phyloP scores from a whole-genome alignment of 2,113 vertebrate species.

The Cranoglanis bouderius region DNA sequence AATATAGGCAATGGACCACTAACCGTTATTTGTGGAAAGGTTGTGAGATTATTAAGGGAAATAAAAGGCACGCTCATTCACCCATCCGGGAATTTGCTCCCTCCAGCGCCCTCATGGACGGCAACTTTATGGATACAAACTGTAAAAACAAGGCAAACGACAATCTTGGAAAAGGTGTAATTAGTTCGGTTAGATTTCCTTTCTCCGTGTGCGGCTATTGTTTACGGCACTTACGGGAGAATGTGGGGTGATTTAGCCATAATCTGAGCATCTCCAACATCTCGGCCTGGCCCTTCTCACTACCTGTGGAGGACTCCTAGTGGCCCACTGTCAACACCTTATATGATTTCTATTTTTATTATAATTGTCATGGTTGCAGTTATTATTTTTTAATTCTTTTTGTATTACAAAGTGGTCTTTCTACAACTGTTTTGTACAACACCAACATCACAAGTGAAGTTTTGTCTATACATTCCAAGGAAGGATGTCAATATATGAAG shows the following conservation, averaged over 20 bases:
- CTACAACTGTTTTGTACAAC: conserved; percentile 69
- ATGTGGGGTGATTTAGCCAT: conserved; percentile 65
- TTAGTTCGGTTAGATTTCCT: conserved; percentile 66
- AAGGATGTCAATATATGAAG: conserved; percentile 59
- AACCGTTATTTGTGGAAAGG: conserved; percentile 46
- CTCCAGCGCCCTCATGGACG: conserved; percentile 43
- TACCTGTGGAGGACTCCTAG: conserved; percentile 51
- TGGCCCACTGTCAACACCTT: conserved; percentile 54
- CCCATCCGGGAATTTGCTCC: conserved; percentile 41
- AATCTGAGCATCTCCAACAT: conserved; percentile 60
- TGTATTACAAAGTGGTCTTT: conserved; percentile 68
- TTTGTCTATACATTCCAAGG: conserved; percentile 70
- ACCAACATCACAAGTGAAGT: conserved; percentile 60
- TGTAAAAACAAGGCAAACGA: conserved; percentile 70
- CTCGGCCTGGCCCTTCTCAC: conserved; percentile 51
- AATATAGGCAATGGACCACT: conserved; percentile 49
- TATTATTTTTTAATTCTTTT: conserved; percentile 69
- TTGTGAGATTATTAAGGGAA: conserved; percentile 44
- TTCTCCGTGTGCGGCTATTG: conserved; percentile 58
- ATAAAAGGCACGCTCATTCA: conserved; percentile 39
- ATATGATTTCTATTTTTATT: conserved; percentile 66
- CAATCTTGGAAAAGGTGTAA: conserved; percentile 74
- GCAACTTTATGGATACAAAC: conserved; percentile 57
- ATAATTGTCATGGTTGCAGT: conserved; percentile 55
- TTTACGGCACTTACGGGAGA: conserved; percentile 56